phyloP scores from a whole-genome alignment of 30 jellyfish, hydroid and myxozoan species.

The Aurelia aurita complex sp. Pacific region DNA sequence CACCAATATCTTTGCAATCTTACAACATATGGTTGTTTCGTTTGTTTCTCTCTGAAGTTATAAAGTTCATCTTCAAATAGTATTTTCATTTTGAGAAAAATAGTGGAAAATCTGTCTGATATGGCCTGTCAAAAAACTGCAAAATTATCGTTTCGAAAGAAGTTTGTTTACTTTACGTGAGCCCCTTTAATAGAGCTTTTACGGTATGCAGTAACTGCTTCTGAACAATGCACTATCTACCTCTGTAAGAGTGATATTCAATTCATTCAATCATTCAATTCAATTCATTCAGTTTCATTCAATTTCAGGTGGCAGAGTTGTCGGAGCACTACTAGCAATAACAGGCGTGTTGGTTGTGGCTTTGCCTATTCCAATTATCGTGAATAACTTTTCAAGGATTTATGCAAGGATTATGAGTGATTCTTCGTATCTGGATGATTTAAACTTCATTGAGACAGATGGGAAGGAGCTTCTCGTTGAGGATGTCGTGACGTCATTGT shows the following conservation, averaged over 20 bases:
- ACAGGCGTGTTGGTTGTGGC: constrained; percentile 93
- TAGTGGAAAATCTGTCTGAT: too few relatives aligned
- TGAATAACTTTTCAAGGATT: constrained; percentile 71
- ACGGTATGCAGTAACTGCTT: too few relatives aligned
- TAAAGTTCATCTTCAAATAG: too few relatives aligned
- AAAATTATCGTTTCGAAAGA: too few relatives aligned
- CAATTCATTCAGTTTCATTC: neutral
- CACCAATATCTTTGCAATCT: too few relatives aligned
- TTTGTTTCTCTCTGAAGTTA: too few relatives aligned
- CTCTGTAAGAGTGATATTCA: neutral
- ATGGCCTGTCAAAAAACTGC: too few relatives aligned
- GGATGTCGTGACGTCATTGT: constrained; percentile 60
- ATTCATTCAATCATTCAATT: neutral
- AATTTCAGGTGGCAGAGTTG: constrained; percentile 73
- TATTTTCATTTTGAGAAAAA: too few relatives aligned
- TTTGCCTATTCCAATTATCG: constrained; percentile 87
- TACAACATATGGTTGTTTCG: too few relatives aligned
- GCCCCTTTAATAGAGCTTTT: too few relatives aligned
- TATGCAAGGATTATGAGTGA: constrained; percentile 78
- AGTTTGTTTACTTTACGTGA: too few relatives aligned
- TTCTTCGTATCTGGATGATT: constrained; percentile 55
- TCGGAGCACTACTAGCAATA: constrained; percentile 74
- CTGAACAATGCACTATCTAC: too few relatives aligned
- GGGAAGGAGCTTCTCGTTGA: constrained; percentile 54
- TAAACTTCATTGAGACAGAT: constrained; percentile 45